These are phyloP conservation scores for Scaptodrosophila latifasciaeformis DNA, from an alignment of 2,888 invertebrate genomes.

Conservation along the genomic window DNA sequence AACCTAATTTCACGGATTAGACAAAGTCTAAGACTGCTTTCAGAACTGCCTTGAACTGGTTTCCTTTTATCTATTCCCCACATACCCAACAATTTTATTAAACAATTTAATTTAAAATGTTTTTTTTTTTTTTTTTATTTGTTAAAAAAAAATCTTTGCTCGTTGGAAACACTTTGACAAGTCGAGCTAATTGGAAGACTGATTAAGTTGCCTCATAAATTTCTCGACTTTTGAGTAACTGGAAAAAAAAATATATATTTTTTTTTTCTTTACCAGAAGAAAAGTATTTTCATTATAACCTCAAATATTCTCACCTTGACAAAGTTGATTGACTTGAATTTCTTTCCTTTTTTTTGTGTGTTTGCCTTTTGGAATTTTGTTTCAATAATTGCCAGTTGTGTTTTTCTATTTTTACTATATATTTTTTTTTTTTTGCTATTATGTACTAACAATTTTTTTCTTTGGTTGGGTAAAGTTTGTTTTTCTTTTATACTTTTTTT, in stretches of 20 bases:
- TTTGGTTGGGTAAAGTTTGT: no score
- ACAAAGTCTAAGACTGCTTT: no score
- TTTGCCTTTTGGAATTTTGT: neutral
- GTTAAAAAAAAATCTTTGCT: neutral
- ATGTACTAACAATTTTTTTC: no score
- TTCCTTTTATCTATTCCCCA: no score
- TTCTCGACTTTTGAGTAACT: neutral
- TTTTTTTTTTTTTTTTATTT: conserved; percentile 13
- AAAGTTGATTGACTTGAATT: conserved; percentile 30
- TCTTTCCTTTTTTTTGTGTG: conserved; percentile 5
- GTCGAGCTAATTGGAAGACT: conserved; percentile 1
- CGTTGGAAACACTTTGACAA: conserved; percentile 1
- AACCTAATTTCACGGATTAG: no score
- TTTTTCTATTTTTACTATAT: conserved; percentile 2
- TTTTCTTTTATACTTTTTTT: no score
- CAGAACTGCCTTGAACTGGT: conserved; percentile 46
- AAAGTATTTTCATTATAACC: neutral
- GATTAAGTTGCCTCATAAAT: conserved; percentile 5
- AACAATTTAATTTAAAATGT: conserved; percentile 32
- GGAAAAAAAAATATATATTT: no score
- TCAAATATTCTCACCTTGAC: conserved; percentile 32
- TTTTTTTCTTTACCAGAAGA: neutral
- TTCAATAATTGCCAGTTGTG: neutral
- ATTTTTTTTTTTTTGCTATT: no score
- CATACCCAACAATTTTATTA: conserved; percentile 6